A percentile compares a stretch with the other conserved stretches of the same genome.
Evolutionary conservation across 2,888 invertebrate species (phyloP).

Genomic region (Lordiphosa andalusiaca): DNA sequence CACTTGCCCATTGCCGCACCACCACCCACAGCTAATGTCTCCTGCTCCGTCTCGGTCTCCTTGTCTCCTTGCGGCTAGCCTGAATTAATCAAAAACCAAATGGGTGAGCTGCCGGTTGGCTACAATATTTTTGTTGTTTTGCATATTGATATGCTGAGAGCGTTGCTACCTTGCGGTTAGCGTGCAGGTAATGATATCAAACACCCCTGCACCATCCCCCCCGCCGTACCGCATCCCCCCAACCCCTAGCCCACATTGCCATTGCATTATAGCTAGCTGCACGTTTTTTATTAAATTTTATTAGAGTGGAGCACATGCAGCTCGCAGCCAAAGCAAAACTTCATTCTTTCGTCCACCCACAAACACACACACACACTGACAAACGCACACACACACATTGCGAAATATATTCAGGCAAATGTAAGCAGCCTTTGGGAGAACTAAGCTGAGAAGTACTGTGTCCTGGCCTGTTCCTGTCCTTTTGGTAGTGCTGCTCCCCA

Average conservation of each 20-base stretch:
- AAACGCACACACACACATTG: conserved; percentile 10
- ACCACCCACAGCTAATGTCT: conserved; percentile 13
- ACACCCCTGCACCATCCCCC: background rate
- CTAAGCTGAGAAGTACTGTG: conserved; percentile 8
- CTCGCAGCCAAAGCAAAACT: conserved; percentile 14
- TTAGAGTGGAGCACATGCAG: conserved; percentile 65
- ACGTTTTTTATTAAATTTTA: conserved; percentile 74
- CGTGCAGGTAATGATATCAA: conserved; percentile 38
- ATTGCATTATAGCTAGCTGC: conserved; percentile 66
- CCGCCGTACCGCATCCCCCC: background rate
- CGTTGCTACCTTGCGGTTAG: conserved; percentile 43
- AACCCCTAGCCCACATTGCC: conserved; percentile 31
- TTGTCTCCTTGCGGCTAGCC: conserved; percentile 11
- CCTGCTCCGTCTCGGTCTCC: background rate
- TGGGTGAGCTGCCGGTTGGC: conserved; percentile 50
- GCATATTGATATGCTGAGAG: conserved; percentile 61
- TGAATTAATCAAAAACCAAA: conserved; percentile 43
- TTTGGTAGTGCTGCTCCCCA: conserved; percentile 22
- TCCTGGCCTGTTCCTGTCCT: background rate
- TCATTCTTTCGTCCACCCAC: conserved; percentile 7
- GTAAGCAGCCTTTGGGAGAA: conserved; percentile 41
- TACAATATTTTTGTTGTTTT: conserved; percentile 44
- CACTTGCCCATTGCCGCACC: conserved; percentile 79
- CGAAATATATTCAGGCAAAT: conserved; percentile 38
- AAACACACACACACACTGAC: conserved; percentile 7